These are phyloP conservation scores for Charina bottae DNA, from an alignment of 2,113 vertebrate species.

Conservation along the genomic window DNA sequence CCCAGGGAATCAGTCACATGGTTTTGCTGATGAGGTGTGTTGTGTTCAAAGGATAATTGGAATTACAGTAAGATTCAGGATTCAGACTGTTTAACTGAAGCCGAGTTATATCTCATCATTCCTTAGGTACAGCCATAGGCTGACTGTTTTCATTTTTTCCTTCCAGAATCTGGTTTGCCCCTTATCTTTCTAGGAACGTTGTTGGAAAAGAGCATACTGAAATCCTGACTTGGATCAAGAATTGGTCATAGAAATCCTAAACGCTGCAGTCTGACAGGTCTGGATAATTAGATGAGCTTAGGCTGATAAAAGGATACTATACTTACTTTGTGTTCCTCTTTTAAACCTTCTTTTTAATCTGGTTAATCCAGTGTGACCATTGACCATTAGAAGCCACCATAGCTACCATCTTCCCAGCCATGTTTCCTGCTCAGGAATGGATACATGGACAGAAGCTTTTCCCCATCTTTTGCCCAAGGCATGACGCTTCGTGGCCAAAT, in stretches of 20 bases:
- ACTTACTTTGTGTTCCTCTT: no score
- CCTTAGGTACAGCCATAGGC: not conserved
- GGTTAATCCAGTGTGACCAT: no score
- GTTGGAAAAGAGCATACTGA: not conserved
- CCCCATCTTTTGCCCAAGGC: no score
- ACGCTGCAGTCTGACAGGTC: no score
- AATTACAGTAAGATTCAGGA: not conserved
- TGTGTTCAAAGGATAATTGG: not conserved
- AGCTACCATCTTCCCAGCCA: no score
- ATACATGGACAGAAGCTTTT: no score
- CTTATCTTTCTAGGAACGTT: not conserved
- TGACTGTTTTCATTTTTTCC: not conserved
- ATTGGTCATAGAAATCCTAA: no score
- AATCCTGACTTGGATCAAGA: not conserved
- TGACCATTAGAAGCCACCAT: no score
- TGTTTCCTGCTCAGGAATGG: no score
- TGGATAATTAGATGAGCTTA: no score
- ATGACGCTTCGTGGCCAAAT: not conserved
- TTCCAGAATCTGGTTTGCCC: not conserved
- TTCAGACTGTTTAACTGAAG: not conserved
- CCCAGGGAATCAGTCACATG: not conserved
- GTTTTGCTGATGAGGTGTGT: not conserved
- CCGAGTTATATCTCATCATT: not conserved
- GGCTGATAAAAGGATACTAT: no score
- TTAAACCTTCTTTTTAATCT: no score